Conservation (phyloP, 2,113 vertebrate species). For the Nansenia antarctica region DNA sequence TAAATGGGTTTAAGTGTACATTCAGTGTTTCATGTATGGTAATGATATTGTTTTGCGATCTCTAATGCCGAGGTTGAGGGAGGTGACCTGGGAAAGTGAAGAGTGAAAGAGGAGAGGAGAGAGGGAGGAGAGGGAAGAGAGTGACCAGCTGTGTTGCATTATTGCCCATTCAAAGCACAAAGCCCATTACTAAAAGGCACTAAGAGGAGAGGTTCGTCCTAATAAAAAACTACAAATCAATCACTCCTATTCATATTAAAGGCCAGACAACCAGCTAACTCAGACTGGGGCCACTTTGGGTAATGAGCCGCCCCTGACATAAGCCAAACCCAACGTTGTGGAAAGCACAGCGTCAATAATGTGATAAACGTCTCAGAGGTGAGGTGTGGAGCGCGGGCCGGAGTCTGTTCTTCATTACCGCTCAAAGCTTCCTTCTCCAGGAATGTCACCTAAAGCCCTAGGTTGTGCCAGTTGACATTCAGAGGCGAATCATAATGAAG, state of each 20-base stretch:
- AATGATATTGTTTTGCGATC: not conserved
- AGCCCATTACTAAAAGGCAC: not conserved
- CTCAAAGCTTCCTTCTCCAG: constrained; percentile 28
- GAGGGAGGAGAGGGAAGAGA: not conserved
- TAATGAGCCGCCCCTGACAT: not conserved
- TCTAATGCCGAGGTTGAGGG: not conserved
- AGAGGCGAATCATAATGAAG: constrained; percentile 34
- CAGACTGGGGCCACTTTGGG: not conserved
- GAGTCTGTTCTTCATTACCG: constrained; percentile 40
- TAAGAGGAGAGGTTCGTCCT: not conserved
- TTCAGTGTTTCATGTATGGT: not conserved
- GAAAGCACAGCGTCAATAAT: constrained; percentile 5
- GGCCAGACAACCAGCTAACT: not conserved
- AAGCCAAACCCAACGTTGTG: not conserved
- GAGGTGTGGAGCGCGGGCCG: not conserved
- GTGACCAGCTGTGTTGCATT: not conserved
- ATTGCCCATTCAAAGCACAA: not conserved
- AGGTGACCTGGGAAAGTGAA: not conserved
- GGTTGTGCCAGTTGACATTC: constrained; percentile 30
- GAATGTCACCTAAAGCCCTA: constrained; percentile 39
- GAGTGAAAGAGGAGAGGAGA: not conserved
- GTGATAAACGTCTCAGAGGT: constrained; percentile 25
- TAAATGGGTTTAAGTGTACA: constrained; percentile 2
- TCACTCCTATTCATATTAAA: not conserved
- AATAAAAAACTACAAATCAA: constrained; percentile 14